These are phyloP conservation scores for Xenopus laevis DNA, from an alignment of 2,113 vertebrate genomes.

Conservation along the genomic window DNA sequence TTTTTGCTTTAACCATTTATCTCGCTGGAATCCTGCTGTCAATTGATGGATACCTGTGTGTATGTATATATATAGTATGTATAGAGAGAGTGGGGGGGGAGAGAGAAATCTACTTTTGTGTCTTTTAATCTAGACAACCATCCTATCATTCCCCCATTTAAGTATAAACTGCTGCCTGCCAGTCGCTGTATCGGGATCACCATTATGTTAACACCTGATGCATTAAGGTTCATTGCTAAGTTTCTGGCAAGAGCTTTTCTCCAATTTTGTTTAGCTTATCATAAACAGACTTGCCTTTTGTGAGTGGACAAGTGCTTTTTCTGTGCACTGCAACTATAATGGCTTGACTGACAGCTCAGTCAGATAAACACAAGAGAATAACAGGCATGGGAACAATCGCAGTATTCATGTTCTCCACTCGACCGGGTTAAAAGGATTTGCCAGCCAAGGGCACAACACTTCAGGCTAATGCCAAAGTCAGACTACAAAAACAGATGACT, in stretches of 20 bases:
- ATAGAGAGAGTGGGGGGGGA: too few species aligned
- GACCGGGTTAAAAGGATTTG: slow-evolving; percentile 82
- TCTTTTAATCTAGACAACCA: too few species aligned
- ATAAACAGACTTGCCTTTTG: slow-evolving; percentile 66
- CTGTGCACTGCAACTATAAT: slow-evolving; percentile 71
- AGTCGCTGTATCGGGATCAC: background rate
- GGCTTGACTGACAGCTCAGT: slow-evolving; percentile 74
- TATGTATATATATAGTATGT: too few species aligned
- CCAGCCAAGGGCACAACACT: slow-evolving; percentile 79
- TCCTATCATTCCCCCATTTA: too few species aligned
- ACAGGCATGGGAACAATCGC: slow-evolving; percentile 66
- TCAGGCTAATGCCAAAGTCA: slow-evolving; percentile 70
- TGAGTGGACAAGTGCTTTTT: slow-evolving; percentile 76
- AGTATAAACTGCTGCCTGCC: background rate
- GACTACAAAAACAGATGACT: slow-evolving; percentile 57
- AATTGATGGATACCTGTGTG: too few species aligned
- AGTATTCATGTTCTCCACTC: slow-evolving; percentile 80
- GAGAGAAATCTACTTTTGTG: too few species aligned
- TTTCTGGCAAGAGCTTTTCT: slow-evolving; percentile 54
- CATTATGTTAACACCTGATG: slow-evolving; percentile 47
- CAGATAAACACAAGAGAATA: slow-evolving; percentile 78
- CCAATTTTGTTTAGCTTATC: slow-evolving; percentile 65
- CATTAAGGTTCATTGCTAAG: slow-evolving; percentile 48
- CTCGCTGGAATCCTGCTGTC: too few species aligned
- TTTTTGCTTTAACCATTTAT: too few species aligned